Conservation (phyloP, 2,113 vertebrate genomes). For the Brachyhypopomus occidentalis region DNA sequence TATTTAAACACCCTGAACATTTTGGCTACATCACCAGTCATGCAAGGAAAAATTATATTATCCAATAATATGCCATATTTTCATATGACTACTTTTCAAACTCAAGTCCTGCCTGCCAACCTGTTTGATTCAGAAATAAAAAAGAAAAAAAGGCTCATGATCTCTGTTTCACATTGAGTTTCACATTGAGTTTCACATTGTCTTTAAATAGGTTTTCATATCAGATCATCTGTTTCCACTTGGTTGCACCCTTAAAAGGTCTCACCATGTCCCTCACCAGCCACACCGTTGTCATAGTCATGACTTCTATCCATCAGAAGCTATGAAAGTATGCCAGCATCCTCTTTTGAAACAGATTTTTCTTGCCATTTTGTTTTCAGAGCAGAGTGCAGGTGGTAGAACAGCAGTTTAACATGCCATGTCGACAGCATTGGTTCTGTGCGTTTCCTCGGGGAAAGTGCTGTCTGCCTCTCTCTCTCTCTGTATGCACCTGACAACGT, state of each 20-base stretch:
- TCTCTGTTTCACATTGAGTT: too few relatives aligned
- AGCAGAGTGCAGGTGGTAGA: slow-evolving; percentile 36
- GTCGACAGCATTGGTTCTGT: slow-evolving; percentile 24
- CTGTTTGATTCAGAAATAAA: too few relatives aligned
- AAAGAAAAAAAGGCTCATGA: too few relatives aligned
- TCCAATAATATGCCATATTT: too few relatives aligned
- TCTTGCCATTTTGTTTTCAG: not conserved
- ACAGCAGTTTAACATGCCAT: slow-evolving; percentile 30
- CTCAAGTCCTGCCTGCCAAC: too few relatives aligned
- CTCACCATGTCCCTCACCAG: not conserved
- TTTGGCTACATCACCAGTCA: too few relatives aligned
- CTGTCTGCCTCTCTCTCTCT: slow-evolving; percentile 14
- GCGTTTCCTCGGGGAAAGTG: slow-evolving; percentile 16
- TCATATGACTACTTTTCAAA: too few relatives aligned
- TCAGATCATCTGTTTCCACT: not conserved
- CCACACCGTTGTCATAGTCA: not conserved
- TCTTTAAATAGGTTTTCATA: not conserved
- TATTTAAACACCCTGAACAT: too few relatives aligned
- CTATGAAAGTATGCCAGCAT: not conserved
- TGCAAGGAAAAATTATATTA: too few relatives aligned
- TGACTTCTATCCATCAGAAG: slow-evolving; percentile 8
- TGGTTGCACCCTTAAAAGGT: slow-evolving; percentile 1
- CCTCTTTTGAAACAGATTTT: slow-evolving; percentile 3
- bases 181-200: too few relatives aligned
- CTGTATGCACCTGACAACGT: slow-evolving; percentile 32